Conservation (phyloP, 2,113 vertebrate genomes). For the Leucoraja erinaceus region DNA sequence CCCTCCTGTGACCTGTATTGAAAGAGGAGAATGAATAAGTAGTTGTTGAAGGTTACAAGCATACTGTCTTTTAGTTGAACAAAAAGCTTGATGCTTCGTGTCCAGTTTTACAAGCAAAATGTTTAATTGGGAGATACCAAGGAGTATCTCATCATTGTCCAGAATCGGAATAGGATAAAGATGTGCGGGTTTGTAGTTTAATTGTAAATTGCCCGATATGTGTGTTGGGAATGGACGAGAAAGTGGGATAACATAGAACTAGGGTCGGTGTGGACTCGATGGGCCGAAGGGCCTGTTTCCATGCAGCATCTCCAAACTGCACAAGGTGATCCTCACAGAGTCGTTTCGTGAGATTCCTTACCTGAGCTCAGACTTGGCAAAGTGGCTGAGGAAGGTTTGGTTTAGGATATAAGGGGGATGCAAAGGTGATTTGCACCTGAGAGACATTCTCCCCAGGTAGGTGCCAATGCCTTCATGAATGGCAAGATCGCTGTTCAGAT, state of each 20-base stretch:
- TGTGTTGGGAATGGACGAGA: too few species aligned
- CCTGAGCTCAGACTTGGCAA: background rate
- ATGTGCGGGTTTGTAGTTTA: background rate
- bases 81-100: background rate
- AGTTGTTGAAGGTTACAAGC: background rate
- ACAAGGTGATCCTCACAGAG: too few species aligned
- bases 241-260: too few species aligned
- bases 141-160: background rate
- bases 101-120: background rate
- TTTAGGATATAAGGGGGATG: background rate
- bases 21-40: background rate
- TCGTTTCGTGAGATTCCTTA: background rate
- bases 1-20: background rate
- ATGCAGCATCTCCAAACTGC: too few species aligned
- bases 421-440: too few species aligned
- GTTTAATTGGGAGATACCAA: background rate
- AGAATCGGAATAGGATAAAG: background rate
- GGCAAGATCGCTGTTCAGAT: background rate
- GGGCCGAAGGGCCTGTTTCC: too few species aligned
- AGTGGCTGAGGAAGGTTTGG: background rate
- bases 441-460: background rate
- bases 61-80: background rate
- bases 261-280: too few species aligned
- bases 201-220: too few species aligned
- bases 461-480: background rate